phyloP scores from a whole-genome alignment of 2,113 vertebrate genomes.

The Phrynocephalus versicolor region DNA sequence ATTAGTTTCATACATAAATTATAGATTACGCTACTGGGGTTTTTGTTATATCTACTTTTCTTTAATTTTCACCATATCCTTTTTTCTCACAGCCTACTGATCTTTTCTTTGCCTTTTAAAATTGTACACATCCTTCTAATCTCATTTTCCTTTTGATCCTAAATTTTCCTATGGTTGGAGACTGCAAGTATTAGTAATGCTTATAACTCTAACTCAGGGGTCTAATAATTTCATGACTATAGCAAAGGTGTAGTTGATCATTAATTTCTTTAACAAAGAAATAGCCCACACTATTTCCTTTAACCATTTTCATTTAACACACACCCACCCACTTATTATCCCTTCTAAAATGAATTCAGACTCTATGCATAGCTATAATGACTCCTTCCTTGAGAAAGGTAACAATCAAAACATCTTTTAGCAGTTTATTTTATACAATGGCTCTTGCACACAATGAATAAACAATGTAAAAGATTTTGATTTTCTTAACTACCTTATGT shows the following conservation, averaged over 20 bases:
- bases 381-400: not conserved
- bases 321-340: not conserved
- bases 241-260: constrained; percentile 8
- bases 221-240: constrained; percentile 63
- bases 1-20: constrained; percentile 35
- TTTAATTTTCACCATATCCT: constrained; percentile 20
- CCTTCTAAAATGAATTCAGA: constrained; percentile 60
- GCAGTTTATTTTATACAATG: not conserved
- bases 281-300: constrained; percentile 44
- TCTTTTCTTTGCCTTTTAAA: constrained; percentile 25
- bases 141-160: constrained; percentile 25
- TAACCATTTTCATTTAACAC: constrained; percentile 23
- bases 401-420: not conserved
- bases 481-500: not conserved
- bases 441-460: not conserved
- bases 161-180: constrained; percentile 47
- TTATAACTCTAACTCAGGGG: constrained; percentile 47
- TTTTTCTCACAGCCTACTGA: constrained; percentile 7
- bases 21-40: constrained; percentile 18
- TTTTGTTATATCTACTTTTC: not conserved
- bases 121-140: constrained; percentile 13
- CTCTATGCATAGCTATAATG: not conserved
- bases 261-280: constrained; percentile 12
- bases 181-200: constrained; percentile 50
- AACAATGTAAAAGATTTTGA: not conserved